Evolutionary conservation across 2,113 vertebrate species (phyloP), one percentile per base, ranked within the genome.

Genomic region (Rhinoderma darwinii): DNA sequence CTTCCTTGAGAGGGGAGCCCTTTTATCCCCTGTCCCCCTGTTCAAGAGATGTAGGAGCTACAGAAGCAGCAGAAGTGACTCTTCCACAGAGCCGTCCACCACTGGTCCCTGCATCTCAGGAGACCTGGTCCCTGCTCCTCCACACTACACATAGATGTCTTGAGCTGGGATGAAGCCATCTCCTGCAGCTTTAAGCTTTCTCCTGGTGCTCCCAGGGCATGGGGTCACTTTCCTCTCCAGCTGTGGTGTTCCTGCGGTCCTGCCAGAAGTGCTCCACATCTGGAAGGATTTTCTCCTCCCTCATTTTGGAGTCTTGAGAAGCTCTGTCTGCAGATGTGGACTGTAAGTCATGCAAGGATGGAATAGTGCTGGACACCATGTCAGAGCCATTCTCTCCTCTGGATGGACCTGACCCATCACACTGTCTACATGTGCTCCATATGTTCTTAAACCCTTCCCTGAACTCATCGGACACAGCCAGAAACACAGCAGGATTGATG

Each of bases 191-290:
- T 88, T 56, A 90, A 5, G 88, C 59, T 2, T 70, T 59, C 66
- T 93, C 90, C 72, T 93, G 90, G 83, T 88, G 89, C 83, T 96
- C 95, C 95, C 95, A 96, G 0, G 95, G 95, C 35, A 96, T 86
- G 0, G 95, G 95, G 88, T 92, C 94, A 61, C 90, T 92, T 37
- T 93, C 91, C 43, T 93, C 94, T 22, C 92, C 91, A 0, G 93
- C 90, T 1, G 91, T 89, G 17, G 94, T 93, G 56, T 93, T 93
- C 66, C 93, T 89, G 84, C 95, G 92, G 50, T 94, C 94, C 39
- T 93, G 95, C 95, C 95, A 95, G 43, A 96, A 94, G 37, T 95
- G 93, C 89, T 95, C 94, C 17, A 96, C 93, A 12, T 96, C 93
- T 0, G 91, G 93, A 77, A 96, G 92, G 44, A 92, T 86, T 86